Evolutionary conservation across 2,797 vertebrate genomes (phyloP).

Genomic region (Scarus forsteni): DNA sequence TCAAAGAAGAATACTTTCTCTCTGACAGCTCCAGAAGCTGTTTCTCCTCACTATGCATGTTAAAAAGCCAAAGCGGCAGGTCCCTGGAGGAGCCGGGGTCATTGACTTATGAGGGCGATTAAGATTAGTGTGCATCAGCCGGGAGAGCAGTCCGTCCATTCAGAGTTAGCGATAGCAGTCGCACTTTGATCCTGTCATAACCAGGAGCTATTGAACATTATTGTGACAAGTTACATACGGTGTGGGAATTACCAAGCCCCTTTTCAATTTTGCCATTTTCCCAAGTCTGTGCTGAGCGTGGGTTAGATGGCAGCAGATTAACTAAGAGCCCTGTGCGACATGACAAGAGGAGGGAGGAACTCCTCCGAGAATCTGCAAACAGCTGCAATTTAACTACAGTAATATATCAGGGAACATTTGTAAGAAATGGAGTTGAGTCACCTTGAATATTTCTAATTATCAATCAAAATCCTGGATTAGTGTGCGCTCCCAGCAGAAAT

Average conservation of each 20-base stretch:
- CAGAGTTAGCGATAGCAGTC: slow-evolving; percentile 38
- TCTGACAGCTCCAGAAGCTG: slow-evolving; percentile 25
- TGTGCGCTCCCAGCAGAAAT: background rate
- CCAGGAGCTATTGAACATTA: slow-evolving; percentile 44
- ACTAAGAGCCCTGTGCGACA: slow-evolving; percentile 20
- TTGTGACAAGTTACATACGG: slow-evolving; percentile 61
- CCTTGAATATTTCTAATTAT: slow-evolving; percentile 32
- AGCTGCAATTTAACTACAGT: slow-evolving; percentile 27
- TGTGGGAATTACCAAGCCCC: slow-evolving; percentile 56
- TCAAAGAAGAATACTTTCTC: slow-evolving; percentile 9
- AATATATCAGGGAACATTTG: background rate
- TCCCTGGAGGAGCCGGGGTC: slow-evolving; percentile 29
- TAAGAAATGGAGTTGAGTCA: slow-evolving; percentile 9
- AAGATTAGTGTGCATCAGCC: slow-evolving; percentile 49
- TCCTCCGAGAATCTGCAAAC: slow-evolving; percentile 34
- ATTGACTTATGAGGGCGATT: slow-evolving; percentile 45
- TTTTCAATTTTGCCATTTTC: slow-evolving; percentile 54
- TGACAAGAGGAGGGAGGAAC: slow-evolving; percentile 28
- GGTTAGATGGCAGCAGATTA: slow-evolving; percentile 47
- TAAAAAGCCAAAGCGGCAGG: slow-evolving; percentile 36
- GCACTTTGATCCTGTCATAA: slow-evolving; percentile 65
- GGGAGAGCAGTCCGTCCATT: slow-evolving; percentile 49
- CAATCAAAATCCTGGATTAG: slow-evolving; percentile 7
- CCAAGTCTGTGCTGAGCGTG: slow-evolving; percentile 45
- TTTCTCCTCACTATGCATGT: slow-evolving; percentile 13